Percentiles rank a stretch among this genome's conserved stretches.
These are phyloP conservation scores for Latrodectus hesperus DNA, from an alignment of 2,888 invertebrate genomes.

Conservation along the genomic window DNA sequence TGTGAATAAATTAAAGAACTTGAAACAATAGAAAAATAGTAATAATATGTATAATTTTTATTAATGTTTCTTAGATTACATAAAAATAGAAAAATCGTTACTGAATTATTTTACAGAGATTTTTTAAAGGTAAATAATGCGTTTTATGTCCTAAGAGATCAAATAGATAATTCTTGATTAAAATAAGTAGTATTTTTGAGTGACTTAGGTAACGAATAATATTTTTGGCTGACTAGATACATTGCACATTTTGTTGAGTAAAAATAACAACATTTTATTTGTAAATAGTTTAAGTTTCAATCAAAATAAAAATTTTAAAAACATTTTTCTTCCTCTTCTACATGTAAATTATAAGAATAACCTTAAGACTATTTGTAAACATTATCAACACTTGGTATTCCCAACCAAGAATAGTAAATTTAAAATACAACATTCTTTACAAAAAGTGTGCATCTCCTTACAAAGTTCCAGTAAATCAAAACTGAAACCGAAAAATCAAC, in stretches of 20 bases:
- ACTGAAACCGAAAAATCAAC: background rate
- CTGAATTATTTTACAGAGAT: background rate
- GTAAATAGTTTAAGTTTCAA: no score
- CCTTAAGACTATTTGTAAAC: background rate
- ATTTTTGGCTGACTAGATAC: background rate
- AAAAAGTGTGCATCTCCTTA: background rate
- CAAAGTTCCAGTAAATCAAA: background rate
- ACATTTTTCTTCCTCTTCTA: no score
- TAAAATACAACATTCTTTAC: conserved; percentile 4
- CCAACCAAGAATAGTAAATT: conserved; percentile 2
- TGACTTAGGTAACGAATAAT: background rate
- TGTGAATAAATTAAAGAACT: no score
- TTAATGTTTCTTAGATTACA: conserved; percentile 3
- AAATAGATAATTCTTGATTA: background rate
- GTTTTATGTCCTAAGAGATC: background rate
- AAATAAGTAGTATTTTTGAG: background rate
- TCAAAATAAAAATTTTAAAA: no score
- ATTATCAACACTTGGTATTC: background rate
- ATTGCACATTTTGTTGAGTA: background rate
- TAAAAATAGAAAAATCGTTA: conserved; percentile 1
- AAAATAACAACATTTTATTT: no score
- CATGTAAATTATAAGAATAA: no score
- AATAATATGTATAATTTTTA: conserved; percentile 5
- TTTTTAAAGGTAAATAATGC: background rate
- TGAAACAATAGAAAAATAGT: background rate